Evolutionary conservation across 2,113 vertebrate genomes (phyloP), one percentile per base, ranked within the genome.

Genomic region (Alces alces): DNA sequence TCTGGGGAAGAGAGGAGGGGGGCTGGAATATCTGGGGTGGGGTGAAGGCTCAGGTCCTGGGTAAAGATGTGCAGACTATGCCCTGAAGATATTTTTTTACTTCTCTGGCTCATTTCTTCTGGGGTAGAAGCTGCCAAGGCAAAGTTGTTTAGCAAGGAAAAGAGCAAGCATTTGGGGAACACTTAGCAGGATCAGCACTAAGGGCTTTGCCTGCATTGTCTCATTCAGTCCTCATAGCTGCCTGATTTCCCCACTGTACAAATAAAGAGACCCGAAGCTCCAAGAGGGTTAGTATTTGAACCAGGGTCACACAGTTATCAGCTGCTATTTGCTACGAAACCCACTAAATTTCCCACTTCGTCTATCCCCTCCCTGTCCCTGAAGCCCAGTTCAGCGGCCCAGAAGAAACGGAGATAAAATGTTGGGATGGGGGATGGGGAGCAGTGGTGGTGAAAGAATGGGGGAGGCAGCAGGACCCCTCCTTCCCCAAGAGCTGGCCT

Each of bases 41-140:
- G 3, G 2, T 25, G 79, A 78, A 43, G 57, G 10, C 39, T 30
- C 1, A 2, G 28, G 70, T 0, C 7, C 47, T 36, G 92, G 19
- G 57, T 3, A 1, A 16, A 55, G 12, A 17, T 2, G 2, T 0
- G 1, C 4, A 17, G 11, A 11, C 47, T 12, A 61, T 16, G 19
- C 25, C 39, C 54, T 14, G 25, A 7, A 54, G n/a, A 36, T 11
- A n/a, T 52, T 45, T 54, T 47, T 66, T 79, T 52, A 11, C 43
- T 86, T 58, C 17, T 83, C 66, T 36, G 45, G 36, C 23, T 43
- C 5, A 0, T 45, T 47, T 36, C 82, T 79, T 16, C 73, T 14
- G 16, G 8, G 28, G 33, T 36, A 86, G 25, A 86, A 23, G 14
- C 85, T 89, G 64, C 78, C 91, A 82, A 76, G 50, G 61, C 17